Conservation (phyloP, 2,113 vertebrate genomes). For the Xiphophorus maculatus region DNA sequence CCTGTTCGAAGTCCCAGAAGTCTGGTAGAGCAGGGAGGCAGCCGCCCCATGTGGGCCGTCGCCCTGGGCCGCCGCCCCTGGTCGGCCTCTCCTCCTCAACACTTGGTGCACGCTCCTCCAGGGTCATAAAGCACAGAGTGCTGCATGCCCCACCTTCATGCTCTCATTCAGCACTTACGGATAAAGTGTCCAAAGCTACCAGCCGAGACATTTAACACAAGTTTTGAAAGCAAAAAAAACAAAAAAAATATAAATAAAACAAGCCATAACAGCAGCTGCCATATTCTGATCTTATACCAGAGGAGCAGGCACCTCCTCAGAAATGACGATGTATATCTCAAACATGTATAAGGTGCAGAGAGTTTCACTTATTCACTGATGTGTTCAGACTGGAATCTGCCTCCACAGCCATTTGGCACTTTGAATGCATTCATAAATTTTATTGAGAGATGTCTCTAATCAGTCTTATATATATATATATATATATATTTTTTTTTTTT, state of each 20-base stretch:
- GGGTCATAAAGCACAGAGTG: slow-evolving; percentile 21
- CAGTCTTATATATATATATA: slow-evolving; percentile 35
- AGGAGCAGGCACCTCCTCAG: slow-evolving; percentile 59
- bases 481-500: slow-evolving; percentile 5
- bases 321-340: slow-evolving; percentile 11
- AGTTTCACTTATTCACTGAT: slow-evolving; percentile 25
- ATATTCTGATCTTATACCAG: slow-evolving; percentile 53
- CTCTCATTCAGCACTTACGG: slow-evolving; percentile 47
- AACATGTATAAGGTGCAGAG: slow-evolving; percentile 14
- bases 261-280: slow-evolving; percentile 70
- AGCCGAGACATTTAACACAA: slow-evolving; percentile 30
- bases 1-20: slow-evolving; percentile 80
- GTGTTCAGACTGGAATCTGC: slow-evolving; percentile 52
- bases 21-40: slow-evolving; percentile 72
- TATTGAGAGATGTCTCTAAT: slow-evolving; percentile 24
- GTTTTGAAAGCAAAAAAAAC: slow-evolving; percentile 7
- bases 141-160: slow-evolving; percentile 21
- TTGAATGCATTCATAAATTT: slow-evolving; percentile 41
- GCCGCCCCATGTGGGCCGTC: not conserved
- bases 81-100: slow-evolving; percentile 29
- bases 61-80: not conserved
- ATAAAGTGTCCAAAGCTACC: slow-evolving; percentile 29
- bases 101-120: slow-evolving; percentile 37
- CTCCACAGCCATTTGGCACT: slow-evolving; percentile 32
- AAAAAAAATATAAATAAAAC: slow-evolving; percentile 33